These are phyloP conservation scores for Candidula unifasciata DNA, from an alignment of 2,888 invertebrate species.

Conservation along the genomic window DNA sequence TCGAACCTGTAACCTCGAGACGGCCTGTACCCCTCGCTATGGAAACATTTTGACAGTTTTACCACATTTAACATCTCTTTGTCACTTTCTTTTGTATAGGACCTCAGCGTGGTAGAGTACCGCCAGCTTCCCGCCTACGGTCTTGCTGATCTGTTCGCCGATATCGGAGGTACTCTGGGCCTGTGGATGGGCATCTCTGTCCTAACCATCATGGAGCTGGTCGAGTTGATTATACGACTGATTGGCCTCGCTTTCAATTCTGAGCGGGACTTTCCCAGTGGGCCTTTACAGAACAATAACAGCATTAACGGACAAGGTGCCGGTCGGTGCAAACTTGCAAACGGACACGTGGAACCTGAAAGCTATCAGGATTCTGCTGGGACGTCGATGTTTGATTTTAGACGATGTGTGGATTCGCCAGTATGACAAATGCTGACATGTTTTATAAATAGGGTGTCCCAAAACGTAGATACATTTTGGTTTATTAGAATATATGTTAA, in stretches of 20 bases:
- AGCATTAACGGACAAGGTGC: neutral
- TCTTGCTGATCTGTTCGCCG: slow-evolving; percentile 71
- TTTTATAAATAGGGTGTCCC: neutral
- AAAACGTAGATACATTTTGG: no score
- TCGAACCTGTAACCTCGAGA: no score
- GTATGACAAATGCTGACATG: slow-evolving; percentile 2
- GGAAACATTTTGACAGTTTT: no score
- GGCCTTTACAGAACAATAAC: slow-evolving; percentile 21
- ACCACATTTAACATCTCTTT: neutral
- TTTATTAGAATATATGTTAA: no score
- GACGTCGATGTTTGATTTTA: slow-evolving; percentile 35
- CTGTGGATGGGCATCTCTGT: slow-evolving; percentile 75
- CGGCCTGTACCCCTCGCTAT: no score
- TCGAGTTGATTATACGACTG: slow-evolving; percentile 68
- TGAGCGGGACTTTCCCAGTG: slow-evolving; percentile 59
- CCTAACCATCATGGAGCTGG: slow-evolving; percentile 72
- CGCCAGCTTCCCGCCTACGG: slow-evolving; percentile 71
- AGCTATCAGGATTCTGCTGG: slow-evolving; percentile 7
- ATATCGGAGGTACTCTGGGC: slow-evolving; percentile 74
- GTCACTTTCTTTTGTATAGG: slow-evolving; percentile 53
- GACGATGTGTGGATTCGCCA: slow-evolving; percentile 42
- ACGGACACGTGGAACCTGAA: slow-evolving; percentile 24
- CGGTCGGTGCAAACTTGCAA: neutral
- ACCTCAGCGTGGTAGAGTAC: slow-evolving; percentile 72
- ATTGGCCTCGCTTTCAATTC: slow-evolving; percentile 65